Evolutionary conservation across 2,888 invertebrate genomes (phyloP).

Genomic region (Chalcosyrphus nemorum): DNA sequence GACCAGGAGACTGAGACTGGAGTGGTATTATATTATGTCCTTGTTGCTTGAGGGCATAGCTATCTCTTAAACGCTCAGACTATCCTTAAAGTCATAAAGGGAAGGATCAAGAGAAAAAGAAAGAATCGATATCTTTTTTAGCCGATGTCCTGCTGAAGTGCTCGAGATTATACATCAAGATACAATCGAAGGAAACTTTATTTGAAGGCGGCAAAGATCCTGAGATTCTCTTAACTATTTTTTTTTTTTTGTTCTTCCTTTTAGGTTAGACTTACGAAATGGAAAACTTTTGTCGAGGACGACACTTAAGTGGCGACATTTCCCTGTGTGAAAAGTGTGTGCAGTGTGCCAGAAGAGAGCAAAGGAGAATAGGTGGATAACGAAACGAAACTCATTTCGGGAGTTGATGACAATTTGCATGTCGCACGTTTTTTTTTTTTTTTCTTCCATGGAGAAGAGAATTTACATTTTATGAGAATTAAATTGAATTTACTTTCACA

Average conservation of each 20-base stretch:
- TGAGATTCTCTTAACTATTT: constrained; percentile 20
- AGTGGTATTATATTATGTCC: neutral
- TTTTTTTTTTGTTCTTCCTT: neutral
- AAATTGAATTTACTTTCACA: constrained; percentile 47
- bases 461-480: constrained; percentile 47
- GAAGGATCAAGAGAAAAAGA: constrained; percentile 33
- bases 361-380: constrained; percentile 17
- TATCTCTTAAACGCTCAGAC: constrained; percentile 17
- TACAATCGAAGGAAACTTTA: constrained; percentile 59
- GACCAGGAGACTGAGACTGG: constrained; percentile 12
- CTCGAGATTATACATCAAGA: constrained; percentile 52
- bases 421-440: constrained; percentile 26
- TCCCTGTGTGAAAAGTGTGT: neutral
- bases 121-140: constrained; percentile 41
- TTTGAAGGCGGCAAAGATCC: constrained; percentile 40
- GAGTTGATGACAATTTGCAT: constrained; percentile 61
- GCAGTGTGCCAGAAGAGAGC: neutral
- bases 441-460: constrained; percentile 2
- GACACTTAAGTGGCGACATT: constrained; percentile 46
- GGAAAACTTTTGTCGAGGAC: constrained; percentile 48
- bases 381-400: constrained; percentile 63
- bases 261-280: constrained; percentile 2
- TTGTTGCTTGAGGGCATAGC: constrained; percentile 7
- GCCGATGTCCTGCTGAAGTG: constrained; percentile 33
- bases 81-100: constrained; percentile 36